Base-by-base conservation (phyloP, 64 coral and sea anemone genomes). In the Montipora sp. region DNA sequence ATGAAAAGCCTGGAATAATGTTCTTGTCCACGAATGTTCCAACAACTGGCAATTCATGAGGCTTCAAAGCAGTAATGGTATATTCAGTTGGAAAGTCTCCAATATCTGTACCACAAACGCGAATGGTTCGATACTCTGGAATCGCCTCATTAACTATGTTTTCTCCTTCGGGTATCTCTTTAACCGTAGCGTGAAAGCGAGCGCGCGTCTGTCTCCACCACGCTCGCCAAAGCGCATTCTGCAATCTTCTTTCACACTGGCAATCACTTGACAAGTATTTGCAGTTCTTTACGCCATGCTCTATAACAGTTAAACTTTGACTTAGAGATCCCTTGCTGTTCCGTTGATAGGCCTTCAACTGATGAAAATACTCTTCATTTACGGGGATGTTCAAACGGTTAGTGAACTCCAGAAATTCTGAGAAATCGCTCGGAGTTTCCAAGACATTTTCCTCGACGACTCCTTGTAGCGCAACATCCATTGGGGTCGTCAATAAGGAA, bases 81-180 rank as follows among this genome's bases (percentile, higher is more conserved):
- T 98, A 98, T 71, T 94, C 89, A 5, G 95, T 98, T 11, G 95
- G 95, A 73, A 98, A 94, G 81, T 98, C 95, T 48, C 92, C 89
- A 20, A 98, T 98, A 1, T 92, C 83, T 82, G 71, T 81, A 7
- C 95, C 95, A 15, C 90, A 59, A 59, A 97, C 55, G 9, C 53
- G 65, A 61, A 92, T 91, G 83, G 80, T 90, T 83, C 94, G 66
- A 72, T 77, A 58, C 47, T 70, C 89, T 5, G 73, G 78, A 59
- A 86, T 76, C 0, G 76, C 81, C 16, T 92, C 83, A 36, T 92
- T 80, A 59, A 91, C 11, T 20, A 95, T 77, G 51, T 98, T 86
- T 70, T 97, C 84, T 27, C 80, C 70, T 13, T 47, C 48, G 1
- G 67, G 75, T n/a, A 88, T 20, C 58, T 77, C 49, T 85, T 93